Percentiles rank a stretch among this genome's conserved stretches.
Evolutionary conservation across 2,888 invertebrate species (phyloP).

Genomic region (Cheiracanthium punctorium): DNA sequence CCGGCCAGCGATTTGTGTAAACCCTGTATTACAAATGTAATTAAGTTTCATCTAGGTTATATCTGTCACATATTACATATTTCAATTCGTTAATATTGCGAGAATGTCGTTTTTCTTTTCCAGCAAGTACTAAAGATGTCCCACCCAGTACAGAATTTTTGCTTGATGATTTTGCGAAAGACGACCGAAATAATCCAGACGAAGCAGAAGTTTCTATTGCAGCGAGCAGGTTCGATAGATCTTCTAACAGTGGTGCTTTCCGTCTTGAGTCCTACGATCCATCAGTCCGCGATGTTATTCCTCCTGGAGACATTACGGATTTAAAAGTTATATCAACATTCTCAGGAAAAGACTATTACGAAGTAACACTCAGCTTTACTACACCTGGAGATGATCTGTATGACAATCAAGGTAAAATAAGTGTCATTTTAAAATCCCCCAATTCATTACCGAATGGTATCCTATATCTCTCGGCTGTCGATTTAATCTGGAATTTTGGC

Average conservation of each 20-base stretch:
- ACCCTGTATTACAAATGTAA: no score
- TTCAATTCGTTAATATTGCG: no score
- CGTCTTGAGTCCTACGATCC: constrained; percentile 58
- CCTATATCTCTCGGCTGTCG: no score
- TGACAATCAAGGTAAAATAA: constrained; percentile 59
- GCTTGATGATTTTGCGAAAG: constrained; percentile 42
- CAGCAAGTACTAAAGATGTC: not conserved
- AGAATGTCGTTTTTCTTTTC: no score
- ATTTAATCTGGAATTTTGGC: no score
- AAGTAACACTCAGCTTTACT: constrained; percentile 72
- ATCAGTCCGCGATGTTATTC: constrained; percentile 69
- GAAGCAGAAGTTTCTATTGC: constrained; percentile 7
- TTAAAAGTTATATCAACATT: constrained; percentile 66
- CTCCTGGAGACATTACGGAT: constrained; percentile 73
- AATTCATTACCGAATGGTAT: no score
- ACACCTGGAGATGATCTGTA: constrained; percentile 73
- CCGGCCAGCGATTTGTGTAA: no score
- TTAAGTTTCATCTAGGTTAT: no score
- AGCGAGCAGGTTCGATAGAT: constrained; percentile 70
- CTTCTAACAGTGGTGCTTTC: constrained; percentile 72
- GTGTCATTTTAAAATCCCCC: no score
- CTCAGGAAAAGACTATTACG: constrained; percentile 16
- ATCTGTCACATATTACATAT: no score
- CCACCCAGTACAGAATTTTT: constrained; percentile 30
- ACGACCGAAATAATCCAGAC: constrained; percentile 32